Conservation (phyloP, 2,113 vertebrate genomes). For the Bujurquina vittata region DNA sequence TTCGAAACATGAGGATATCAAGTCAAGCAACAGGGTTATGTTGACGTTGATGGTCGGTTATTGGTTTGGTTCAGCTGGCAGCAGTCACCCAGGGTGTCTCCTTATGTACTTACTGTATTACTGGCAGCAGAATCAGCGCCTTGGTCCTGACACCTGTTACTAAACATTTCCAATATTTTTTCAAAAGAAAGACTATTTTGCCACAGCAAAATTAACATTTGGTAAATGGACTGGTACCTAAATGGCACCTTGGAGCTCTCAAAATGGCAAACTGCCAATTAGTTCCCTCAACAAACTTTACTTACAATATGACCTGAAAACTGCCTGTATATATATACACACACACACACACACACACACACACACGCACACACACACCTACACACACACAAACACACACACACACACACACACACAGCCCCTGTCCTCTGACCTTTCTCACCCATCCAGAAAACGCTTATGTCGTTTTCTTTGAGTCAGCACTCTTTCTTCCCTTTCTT, state of each 20-base stretch:
- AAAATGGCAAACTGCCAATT: slow-evolving; percentile 45
- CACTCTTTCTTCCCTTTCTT: slow-evolving; percentile 52
- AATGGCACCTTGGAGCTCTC: too few species aligned
- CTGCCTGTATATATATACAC: not conserved
- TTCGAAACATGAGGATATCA: not conserved
- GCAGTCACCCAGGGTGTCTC: not conserved
- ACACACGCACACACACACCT: too few species aligned
- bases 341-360: slow-evolving; percentile 11
- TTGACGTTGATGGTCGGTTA: not conserved
- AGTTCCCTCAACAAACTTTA: slow-evolving; percentile 33
- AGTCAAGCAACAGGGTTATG: not conserved
- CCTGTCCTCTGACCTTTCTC: slow-evolving; percentile 65
- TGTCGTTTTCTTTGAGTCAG: slow-evolving; percentile 70
- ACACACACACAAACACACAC: too few species aligned
- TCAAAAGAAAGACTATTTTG: not conserved
- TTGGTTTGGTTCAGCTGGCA: not conserved
- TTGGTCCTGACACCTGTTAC: not conserved
- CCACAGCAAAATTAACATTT: not conserved
- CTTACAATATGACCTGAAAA: slow-evolving; percentile 33
- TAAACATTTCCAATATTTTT: not conserved
- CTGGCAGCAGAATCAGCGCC: not conserved
- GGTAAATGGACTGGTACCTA: too few species aligned
- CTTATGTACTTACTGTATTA: not conserved
- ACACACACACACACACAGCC: slow-evolving; percentile 10
- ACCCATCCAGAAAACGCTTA: slow-evolving; percentile 29